Evolutionary conservation across 1,140 invertebrate genomes (phyloP).

Genomic region (Mylabris phalerata): DNA sequence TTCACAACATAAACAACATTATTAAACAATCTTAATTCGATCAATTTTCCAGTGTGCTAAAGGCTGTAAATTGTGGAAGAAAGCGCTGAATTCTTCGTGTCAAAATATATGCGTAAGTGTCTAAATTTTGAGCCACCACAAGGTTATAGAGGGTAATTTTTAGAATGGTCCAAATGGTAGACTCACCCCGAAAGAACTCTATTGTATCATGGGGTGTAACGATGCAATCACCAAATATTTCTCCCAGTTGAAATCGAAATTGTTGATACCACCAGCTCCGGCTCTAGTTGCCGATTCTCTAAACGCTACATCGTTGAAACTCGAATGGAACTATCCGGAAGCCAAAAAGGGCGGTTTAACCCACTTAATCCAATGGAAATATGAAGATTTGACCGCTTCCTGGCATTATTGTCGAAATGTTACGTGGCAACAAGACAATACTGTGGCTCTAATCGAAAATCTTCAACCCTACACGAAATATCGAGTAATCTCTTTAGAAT

Average conservation of each 20-base stretch:
- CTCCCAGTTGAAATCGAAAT: conserved; percentile 59
- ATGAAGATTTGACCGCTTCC: conserved; percentile 54
- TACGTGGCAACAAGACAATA: conserved; percentile 56
- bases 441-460: conserved; percentile 61
- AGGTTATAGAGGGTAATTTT: conserved; percentile 27
- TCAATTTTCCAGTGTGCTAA: conserved; percentile 53
- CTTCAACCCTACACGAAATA: conserved; percentile 85
- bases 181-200: conserved; percentile 60
- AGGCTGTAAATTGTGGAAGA: conserved; percentile 62
- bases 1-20: conserved; percentile 8
- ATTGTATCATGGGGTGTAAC: conserved; percentile 74
- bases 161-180: conserved; percentile 63
- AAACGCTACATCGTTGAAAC: conserved; percentile 64
- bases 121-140: not conserved
- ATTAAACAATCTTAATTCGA: conserved; percentile 3
- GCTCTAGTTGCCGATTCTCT: conserved; percentile 67
- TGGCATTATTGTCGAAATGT: conserved; percentile 72
- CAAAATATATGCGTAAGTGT: conserved; percentile 64
- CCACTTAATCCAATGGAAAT: conserved; percentile 69
- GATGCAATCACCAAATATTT: conserved; percentile 67
- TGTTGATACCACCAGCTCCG: conserved; percentile 64
- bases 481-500: conserved; percentile 50
- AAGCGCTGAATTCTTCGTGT: conserved; percentile 58
- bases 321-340: conserved; percentile 65
- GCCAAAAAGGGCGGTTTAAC: conserved; percentile 48